These are phyloP conservation scores for Megalonaias nervosa DNA, from an alignment of 1,140 invertebrate species.

Conservation along the genomic window DNA sequence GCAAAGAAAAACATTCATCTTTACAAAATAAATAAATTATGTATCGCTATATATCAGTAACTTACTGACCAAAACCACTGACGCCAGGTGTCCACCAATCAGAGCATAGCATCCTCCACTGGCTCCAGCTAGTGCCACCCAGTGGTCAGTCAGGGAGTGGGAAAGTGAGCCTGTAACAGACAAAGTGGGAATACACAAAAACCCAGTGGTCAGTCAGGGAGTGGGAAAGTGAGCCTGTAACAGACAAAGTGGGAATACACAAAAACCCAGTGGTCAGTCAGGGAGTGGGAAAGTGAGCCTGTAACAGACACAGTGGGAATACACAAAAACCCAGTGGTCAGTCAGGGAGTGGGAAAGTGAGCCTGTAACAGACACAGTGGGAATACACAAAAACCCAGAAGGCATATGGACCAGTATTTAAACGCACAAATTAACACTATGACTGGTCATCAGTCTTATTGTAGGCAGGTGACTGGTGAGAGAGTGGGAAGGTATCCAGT, in stretches of 20 bases:
- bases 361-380: conserved; percentile 60
- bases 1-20: no score
- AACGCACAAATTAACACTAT: no score
- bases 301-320: conserved; percentile 15
- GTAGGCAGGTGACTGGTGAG: no score
- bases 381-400: no score
- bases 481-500: no score
- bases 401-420: no score
- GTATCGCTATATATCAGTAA: neutral
- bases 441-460: no score
- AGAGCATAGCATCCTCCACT: conserved; percentile 97
- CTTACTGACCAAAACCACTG: conserved; percentile 87
- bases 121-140: conserved; percentile 91
- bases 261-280: conserved; percentile 76
- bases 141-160: conserved; percentile 91
- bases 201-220: conserved; percentile 82
- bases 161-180: conserved; percentile 74
- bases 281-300: conserved; percentile 84
- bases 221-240: conserved; percentile 79
- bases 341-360: conserved; percentile 86
- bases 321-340: conserved; percentile 80
- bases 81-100: conserved; percentile 95
- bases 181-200: neutral
- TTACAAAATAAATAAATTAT: no score
- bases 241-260: neutral